phyloP scores from a whole-genome alignment of 1,140 invertebrate species.

The Vanessa tameamea region DNA sequence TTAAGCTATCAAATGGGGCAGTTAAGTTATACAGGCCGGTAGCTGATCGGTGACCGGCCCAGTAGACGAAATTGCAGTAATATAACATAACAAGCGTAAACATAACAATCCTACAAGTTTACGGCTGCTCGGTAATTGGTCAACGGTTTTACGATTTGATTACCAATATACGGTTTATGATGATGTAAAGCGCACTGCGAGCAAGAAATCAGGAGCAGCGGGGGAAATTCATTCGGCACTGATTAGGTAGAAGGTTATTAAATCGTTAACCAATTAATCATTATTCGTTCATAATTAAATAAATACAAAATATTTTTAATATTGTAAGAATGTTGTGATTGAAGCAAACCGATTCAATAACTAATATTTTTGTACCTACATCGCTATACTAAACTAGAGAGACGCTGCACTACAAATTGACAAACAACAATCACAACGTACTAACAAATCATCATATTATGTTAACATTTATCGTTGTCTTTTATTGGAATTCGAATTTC shows the following conservation, averaged over 20 bases:
- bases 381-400: no score
- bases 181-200: background rate
- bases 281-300: no score
- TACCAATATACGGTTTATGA: background rate
- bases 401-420: no score
- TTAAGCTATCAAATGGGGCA: background rate
- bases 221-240: background rate
- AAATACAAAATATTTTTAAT: no score
- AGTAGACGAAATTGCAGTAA: background rate
- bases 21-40: conserved; percentile 14
- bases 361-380: no score
- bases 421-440: no score
- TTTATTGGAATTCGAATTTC: no score
- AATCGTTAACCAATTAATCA: background rate
- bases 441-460: no score
- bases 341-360: no score
- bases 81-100: background rate
- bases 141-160: background rate
- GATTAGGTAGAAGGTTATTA: background rate
- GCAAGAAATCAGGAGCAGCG: background rate
- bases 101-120: background rate
- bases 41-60: background rate
- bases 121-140: background rate
- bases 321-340: no score
- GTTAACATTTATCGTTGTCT: no score